These are phyloP conservation scores for Unio pictorum DNA, from an alignment of 2,888 invertebrate species.

Conservation along the genomic window DNA sequence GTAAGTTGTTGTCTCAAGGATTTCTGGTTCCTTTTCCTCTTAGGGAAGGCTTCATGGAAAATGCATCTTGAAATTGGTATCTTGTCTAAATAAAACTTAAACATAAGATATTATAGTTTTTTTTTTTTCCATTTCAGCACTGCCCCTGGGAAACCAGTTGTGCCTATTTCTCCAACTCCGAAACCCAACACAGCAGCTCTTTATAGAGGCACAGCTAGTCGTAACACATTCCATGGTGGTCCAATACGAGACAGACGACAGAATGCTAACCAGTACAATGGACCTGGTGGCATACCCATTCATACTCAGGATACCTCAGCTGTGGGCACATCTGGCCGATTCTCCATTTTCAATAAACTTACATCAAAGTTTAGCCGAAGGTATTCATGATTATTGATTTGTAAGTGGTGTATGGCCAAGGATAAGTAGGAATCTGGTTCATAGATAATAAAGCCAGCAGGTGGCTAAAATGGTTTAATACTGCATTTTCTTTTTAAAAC, in stretches of 20 bases:
- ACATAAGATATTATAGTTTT: too few species aligned
- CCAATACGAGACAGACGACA: constrained; percentile 76
- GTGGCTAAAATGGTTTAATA: too few species aligned
- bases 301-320: constrained; percentile 73
- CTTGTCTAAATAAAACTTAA: too few species aligned
- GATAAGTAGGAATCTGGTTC: not conserved
- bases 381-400: constrained; percentile 74
- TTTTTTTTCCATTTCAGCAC: constrained; percentile 48
- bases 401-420: not conserved
- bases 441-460: too few species aligned
- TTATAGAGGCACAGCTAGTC: constrained; percentile 93
- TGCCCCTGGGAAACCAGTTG: constrained; percentile 62
- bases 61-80: too few species aligned
- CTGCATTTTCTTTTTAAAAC: too few species aligned
- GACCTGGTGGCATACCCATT: constrained; percentile 72
- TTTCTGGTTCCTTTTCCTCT: too few species aligned
- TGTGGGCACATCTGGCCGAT: constrained; percentile 58
- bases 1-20: too few species aligned
- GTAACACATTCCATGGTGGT: constrained; percentile 98
- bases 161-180: constrained; percentile 61
- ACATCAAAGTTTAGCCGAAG: constrained; percentile 98
- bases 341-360: constrained; percentile 94
- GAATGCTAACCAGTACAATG: constrained; percentile 71
- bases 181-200: constrained; percentile 73
- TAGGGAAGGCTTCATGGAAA: too few species aligned